Percentiles rank a stretch among this genome's conserved stretches.
Conservation (phyloP, 1,140 invertebrate species). For the Carposina sasakii region DNA sequence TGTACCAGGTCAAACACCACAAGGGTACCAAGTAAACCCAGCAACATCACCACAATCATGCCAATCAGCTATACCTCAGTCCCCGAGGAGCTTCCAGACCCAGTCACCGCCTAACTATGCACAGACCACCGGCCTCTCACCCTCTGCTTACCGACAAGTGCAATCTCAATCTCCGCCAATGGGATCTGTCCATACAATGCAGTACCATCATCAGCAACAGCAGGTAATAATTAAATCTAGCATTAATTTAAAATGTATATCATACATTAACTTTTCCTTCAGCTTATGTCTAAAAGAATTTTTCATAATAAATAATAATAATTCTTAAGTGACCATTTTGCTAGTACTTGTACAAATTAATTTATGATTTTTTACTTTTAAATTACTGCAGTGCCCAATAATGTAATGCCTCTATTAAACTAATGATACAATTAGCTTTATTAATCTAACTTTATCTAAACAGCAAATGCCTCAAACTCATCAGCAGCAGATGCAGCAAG, state of each 20-base stretch:
- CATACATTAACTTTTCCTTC: too few relatives aligned
- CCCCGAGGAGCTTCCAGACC: slow-evolving; percentile 56
- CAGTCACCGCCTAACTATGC: slow-evolving; percentile 52
- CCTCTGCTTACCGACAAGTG: slow-evolving; percentile 58
- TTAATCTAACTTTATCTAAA: slow-evolving; percentile 1
- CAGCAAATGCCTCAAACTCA: slow-evolving; percentile 37
- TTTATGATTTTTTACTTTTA: too few relatives aligned
- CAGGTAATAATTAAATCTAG: too few relatives aligned
- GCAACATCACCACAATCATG: slow-evolving; percentile 45
- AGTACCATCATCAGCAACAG: slow-evolving; percentile 62
- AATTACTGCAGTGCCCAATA: too few relatives aligned
- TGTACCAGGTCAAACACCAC: slow-evolving; percentile 50
- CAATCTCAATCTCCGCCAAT: slow-evolving; percentile 55
- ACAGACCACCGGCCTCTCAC: slow-evolving; percentile 47
- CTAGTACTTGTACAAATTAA: too few relatives aligned
- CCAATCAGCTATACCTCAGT: slow-evolving; percentile 48
- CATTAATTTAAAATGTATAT: too few relatives aligned
- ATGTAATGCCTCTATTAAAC: too few relatives aligned
- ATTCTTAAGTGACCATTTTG: too few relatives aligned
- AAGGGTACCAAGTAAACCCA: slow-evolving; percentile 54
- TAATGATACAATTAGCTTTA: too few relatives aligned
- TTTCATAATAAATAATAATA: too few relatives aligned
- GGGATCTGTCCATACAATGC: slow-evolving; percentile 54
- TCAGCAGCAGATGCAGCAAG: slow-evolving; percentile 52
- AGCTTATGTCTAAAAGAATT: too few relatives aligned